These are phyloP conservation scores for Bombus breviceps DNA, from an alignment of 1,140 invertebrate species.

Conservation along the genomic window DNA sequence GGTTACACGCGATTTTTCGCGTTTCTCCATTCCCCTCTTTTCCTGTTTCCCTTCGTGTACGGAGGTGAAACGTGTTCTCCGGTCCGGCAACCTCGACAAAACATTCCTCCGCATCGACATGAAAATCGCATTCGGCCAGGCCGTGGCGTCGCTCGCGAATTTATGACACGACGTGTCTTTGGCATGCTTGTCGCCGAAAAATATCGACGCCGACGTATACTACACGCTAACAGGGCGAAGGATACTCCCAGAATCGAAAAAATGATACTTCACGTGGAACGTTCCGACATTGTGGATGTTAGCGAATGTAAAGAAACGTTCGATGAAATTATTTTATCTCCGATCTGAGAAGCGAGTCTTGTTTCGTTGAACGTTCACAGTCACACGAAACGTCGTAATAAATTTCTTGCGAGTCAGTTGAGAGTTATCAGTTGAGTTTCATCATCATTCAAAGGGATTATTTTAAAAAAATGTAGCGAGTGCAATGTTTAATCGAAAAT, in stretches of 20 bases:
- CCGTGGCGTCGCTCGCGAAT: background rate
- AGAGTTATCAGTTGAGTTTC: background rate
- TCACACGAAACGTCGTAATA: background rate
- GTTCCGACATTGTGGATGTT: background rate
- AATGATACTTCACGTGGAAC: background rate
- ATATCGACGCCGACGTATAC: background rate
- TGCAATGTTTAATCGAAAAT: background rate
- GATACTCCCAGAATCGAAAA: background rate
- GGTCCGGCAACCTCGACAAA: conserved; percentile 8
- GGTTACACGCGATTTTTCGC: conserved; percentile 63
- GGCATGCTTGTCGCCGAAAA: conserved; percentile 11
- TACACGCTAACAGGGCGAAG: background rate
- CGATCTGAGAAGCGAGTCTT: background rate
- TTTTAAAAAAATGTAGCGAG: no score
- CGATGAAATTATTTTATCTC: background rate
- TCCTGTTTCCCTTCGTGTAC: background rate
- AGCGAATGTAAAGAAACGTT: background rate
- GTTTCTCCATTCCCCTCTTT: conserved; percentile 27
- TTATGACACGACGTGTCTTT: conserved; percentile 35
- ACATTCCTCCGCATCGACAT: conserved; percentile 30
- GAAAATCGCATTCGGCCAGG: conserved; percentile 42
- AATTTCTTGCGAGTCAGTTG: no score
- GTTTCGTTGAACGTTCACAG: no score
- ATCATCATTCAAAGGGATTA: background rate
- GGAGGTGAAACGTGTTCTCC: conserved; percentile 14